These are phyloP conservation scores for Lasioglossum figueresi DNA, from an alignment of 2,888 invertebrate species.

Conservation along the genomic window DNA sequence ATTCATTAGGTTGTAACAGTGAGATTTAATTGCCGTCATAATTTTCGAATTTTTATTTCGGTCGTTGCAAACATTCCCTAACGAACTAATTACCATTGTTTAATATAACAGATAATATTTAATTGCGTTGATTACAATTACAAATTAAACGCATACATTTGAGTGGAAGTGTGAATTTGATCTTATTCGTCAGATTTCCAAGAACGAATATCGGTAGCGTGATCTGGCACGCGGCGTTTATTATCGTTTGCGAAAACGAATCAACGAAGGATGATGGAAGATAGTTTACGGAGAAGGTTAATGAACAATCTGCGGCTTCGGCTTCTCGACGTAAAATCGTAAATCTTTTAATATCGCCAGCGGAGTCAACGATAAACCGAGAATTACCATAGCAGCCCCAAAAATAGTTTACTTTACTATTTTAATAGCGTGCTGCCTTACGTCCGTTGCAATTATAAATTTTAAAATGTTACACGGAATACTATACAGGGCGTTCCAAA, in stretches of 20 bases:
- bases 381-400: background rate
- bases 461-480: background rate
- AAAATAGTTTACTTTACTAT: constrained; percentile 11
- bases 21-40: background rate
- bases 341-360: constrained; percentile 44
- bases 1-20: background rate
- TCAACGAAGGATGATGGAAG: constrained; percentile 65
- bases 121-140: constrained; percentile 21
- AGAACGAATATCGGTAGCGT: constrained; percentile 35
- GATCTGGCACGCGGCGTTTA: constrained; percentile 60
- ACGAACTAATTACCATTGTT: background rate
- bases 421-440: background rate
- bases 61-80: background rate
- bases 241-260: constrained; percentile 67
- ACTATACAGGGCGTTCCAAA: no score
- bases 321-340: constrained; percentile 52
- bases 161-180: background rate
- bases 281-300: constrained; percentile 66
- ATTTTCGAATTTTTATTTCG: background rate
- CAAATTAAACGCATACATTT: background rate
- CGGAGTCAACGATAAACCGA: constrained; percentile 17
- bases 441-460: background rate
- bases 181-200: constrained; percentile 31
- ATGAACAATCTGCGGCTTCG: constrained; percentile 69
- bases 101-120: background rate